phyloP scores from a whole-genome alignment of 2,888 invertebrate genomes.

The Dendrolimus pini region DNA sequence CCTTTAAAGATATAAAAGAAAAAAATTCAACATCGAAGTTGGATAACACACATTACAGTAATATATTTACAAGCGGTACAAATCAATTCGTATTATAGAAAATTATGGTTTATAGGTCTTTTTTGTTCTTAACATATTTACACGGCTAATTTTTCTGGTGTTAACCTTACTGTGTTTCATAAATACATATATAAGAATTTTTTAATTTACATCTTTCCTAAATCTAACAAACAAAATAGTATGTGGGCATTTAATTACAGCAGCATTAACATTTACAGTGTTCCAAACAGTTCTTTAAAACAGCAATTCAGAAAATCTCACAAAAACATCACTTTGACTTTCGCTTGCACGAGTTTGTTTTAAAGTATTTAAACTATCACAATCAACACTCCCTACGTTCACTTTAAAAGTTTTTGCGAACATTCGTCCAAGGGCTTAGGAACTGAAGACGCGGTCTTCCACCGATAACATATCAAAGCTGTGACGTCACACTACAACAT shows the following conservation, averaged over 20 bases:
- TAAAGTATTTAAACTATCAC: conserved; percentile 31
- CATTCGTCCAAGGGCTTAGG: conserved; percentile 61
- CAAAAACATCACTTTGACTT: conserved; percentile 37
- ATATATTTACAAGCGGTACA: conserved; percentile 61
- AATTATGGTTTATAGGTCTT: conserved; percentile 48
- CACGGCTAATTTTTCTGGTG: conserved; percentile 71
- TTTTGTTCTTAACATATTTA: conserved; percentile 65
- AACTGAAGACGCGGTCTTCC: conserved; percentile 75
- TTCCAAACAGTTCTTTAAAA: conserved; percentile 42
- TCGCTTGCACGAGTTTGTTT: conserved; percentile 33
- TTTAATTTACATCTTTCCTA: conserved; percentile 67
- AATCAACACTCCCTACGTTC: conserved; percentile 32
- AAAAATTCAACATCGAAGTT: conserved; percentile 3
- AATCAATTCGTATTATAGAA: conserved; percentile 51
- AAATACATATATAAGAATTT: conserved; percentile 68
- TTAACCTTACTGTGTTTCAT: conserved; percentile 74
- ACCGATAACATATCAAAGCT: conserved; percentile 76
- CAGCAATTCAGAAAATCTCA: conserved; percentile 39
- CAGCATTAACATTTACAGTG: conserved; percentile 49
- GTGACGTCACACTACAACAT: conserved; percentile 81
- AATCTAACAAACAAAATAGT: conserved; percentile 57
- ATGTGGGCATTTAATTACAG: conserved; percentile 49
- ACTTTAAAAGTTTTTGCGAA: conserved; percentile 35
- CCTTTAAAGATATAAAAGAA: not conserved
- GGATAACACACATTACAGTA: conserved; percentile 5